Conservation (phyloP, 2,888 invertebrate genomes). For the Diachrysia chrysitis region DNA sequence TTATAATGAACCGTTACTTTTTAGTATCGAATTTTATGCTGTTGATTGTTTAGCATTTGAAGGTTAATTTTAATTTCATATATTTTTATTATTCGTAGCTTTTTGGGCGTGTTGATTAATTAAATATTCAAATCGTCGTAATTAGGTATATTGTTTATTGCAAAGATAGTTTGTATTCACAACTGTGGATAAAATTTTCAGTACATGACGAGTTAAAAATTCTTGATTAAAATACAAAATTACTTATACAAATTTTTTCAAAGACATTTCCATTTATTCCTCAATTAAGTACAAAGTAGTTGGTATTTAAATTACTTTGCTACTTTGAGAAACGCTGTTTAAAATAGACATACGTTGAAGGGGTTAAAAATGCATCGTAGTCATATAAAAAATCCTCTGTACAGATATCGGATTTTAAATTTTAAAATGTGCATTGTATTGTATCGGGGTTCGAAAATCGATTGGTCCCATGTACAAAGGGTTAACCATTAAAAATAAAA, state of each 20-base stretch:
- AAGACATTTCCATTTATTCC: no score
- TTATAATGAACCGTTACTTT: slow-evolving; percentile 46
- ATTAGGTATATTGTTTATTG: no score
- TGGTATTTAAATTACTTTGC: background rate
- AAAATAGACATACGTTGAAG: slow-evolving; percentile 83
- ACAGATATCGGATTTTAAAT: slow-evolving; percentile 90
- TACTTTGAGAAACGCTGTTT: slow-evolving; percentile 71
- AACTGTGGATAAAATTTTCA: no score
- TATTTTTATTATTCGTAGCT: background rate
- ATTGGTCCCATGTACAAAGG: slow-evolving; percentile 86
- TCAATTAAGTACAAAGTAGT: background rate
- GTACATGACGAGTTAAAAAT: no score
- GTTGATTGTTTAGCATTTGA: background rate
- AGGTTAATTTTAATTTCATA: background rate
- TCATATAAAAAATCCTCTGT: slow-evolving; percentile 82
- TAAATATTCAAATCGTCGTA: no score
- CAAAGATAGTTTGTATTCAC: no score
- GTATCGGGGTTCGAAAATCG: slow-evolving; percentile 86
- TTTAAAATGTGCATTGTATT: slow-evolving; percentile 90
- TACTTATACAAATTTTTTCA: no score
- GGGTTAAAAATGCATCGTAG: slow-evolving; percentile 89
- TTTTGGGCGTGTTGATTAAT: background rate
- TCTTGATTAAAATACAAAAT: no score
- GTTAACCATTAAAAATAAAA: slow-evolving; percentile 86
- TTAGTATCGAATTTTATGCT: background rate